Conservation (phyloP, 23 tunicate species). For the Corella eumyota region DNA sequence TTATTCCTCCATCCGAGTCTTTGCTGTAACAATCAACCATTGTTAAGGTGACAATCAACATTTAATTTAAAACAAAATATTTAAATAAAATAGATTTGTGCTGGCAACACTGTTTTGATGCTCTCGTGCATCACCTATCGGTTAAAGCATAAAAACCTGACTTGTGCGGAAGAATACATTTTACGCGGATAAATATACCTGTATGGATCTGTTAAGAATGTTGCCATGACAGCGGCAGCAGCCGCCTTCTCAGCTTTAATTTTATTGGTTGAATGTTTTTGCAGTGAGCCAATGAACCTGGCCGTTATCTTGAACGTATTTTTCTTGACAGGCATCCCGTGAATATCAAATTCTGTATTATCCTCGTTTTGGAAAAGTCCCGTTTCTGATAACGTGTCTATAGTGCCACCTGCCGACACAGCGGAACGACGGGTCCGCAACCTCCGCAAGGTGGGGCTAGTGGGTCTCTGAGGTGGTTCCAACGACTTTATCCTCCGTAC, state of each 20-base stretch:
- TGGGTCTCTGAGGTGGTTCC: too few species aligned
- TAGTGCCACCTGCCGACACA: slow-evolving; percentile 45
- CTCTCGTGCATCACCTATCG: background rate
- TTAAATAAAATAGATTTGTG: background rate
- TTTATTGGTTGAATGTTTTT: slow-evolving; percentile 51
- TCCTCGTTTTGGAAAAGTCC: slow-evolving; percentile 5
- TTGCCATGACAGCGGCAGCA: slow-evolving; percentile 74
- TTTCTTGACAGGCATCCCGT: slow-evolving; percentile 59
- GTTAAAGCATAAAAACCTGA: background rate
- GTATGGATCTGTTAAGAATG: slow-evolving; percentile 32
- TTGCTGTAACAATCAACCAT: slow-evolving; percentile 19
- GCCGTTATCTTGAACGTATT: slow-evolving; percentile 60
- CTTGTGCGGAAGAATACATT: too few species aligned
- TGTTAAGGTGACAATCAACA: background rate
- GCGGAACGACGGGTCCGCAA: slow-evolving; percentile 49
- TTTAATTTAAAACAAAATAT: too few species aligned
- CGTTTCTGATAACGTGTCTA: slow-evolving; percentile 9
- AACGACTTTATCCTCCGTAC: too few species aligned
- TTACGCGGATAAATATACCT: slow-evolving; percentile 21
- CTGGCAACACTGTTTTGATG: background rate
- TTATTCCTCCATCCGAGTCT: slow-evolving; percentile 47
- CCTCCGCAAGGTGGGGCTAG: slow-evolving; percentile 7
- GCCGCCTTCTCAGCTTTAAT: slow-evolving; percentile 56
- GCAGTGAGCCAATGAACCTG: slow-evolving; percentile 80
- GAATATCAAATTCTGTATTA: background rate